These are phyloP conservation scores for Symphodus melops DNA, from an alignment of 2,113 vertebrate species.

Conservation along the genomic window DNA sequence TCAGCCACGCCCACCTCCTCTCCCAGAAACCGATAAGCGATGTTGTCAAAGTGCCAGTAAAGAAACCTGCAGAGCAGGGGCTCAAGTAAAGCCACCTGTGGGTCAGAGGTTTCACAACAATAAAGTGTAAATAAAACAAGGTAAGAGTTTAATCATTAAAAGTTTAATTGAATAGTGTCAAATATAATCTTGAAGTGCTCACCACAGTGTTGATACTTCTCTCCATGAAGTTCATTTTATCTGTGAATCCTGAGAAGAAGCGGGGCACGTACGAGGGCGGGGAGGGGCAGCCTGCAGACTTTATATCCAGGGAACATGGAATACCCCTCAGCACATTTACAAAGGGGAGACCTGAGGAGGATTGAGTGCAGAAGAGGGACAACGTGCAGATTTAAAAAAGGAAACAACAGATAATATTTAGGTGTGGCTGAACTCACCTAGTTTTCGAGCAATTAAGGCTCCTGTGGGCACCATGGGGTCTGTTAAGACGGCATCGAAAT, in stretches of 20 bases:
- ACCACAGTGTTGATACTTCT: constrained; percentile 83
- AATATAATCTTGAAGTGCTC: not conserved
- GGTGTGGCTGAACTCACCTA: constrained; percentile 54
- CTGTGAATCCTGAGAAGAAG: constrained; percentile 77
- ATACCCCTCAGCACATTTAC: constrained; percentile 80
- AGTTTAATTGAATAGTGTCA: not conserved
- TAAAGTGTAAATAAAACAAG: too few relatives aligned
- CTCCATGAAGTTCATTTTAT: constrained; percentile 87
- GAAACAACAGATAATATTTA: not conserved
- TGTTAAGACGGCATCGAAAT: constrained; percentile 80
- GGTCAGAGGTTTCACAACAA: constrained; percentile 2
- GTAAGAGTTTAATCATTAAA: not conserved
- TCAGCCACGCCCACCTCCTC: constrained; percentile 76
- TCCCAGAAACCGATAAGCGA: constrained; percentile 80
- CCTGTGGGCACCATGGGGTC: constrained; percentile 77
- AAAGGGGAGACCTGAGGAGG: constrained; percentile 64
- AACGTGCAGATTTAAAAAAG: not conserved
- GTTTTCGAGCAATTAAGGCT: constrained; percentile 65
- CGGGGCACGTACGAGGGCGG: constrained; percentile 84
- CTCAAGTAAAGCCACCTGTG: constrained; percentile 79
- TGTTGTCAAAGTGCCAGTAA: constrained; percentile 69
- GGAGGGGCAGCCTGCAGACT: constrained; percentile 73
- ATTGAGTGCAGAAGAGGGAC: not conserved
- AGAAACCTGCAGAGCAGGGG: constrained; percentile 68
- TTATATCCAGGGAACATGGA: constrained; percentile 70